Conservation (phyloP, 2,113 vertebrate species). For the Brachionichthys hirsutus region DNA sequence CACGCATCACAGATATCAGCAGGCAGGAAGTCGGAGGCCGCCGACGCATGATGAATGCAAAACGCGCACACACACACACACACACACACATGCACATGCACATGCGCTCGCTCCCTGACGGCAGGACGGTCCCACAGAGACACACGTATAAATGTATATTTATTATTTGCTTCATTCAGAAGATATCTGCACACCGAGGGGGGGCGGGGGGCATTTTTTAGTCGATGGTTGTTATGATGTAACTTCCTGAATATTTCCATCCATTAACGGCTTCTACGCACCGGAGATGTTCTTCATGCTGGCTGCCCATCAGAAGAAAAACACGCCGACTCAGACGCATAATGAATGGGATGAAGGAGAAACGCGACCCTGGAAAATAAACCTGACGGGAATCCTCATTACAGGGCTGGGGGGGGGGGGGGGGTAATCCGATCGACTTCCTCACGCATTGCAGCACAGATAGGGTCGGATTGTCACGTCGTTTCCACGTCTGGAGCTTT, state of each 20-base stretch:
- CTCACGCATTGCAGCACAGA: constrained; percentile 37
- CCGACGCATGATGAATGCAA: constrained; percentile 52
- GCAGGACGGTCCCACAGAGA: too few relatives aligned
- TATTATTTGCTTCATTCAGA: too few relatives aligned
- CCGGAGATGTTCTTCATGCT: background rate
- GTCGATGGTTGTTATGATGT: too few relatives aligned
- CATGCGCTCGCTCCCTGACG: constrained; percentile 8
- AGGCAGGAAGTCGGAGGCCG: constrained; percentile 75
- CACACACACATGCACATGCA: constrained; percentile 43
- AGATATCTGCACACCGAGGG: too few relatives aligned
- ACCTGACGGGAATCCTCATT: constrained; percentile 13
- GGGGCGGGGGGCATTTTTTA: too few relatives aligned
- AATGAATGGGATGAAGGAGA: constrained; percentile 38
- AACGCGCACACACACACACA: constrained; percentile 55
- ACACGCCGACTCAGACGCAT: constrained; percentile 6
- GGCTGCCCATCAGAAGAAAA: constrained; percentile 8
- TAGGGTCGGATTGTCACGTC: constrained; percentile 23
- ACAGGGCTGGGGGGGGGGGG: constrained; percentile 11
- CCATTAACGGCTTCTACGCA: background rate
- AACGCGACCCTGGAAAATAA: constrained; percentile 33
- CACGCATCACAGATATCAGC: constrained; percentile 72
- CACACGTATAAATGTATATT: too few relatives aligned
- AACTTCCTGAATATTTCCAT: background rate
- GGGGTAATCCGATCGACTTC: background rate
- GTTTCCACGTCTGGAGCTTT: constrained; percentile 18